Percentiles rank a stretch among this genome's conserved stretches.
Conservation (phyloP, 2,113 vertebrate genomes). For the Grus americana region DNA sequence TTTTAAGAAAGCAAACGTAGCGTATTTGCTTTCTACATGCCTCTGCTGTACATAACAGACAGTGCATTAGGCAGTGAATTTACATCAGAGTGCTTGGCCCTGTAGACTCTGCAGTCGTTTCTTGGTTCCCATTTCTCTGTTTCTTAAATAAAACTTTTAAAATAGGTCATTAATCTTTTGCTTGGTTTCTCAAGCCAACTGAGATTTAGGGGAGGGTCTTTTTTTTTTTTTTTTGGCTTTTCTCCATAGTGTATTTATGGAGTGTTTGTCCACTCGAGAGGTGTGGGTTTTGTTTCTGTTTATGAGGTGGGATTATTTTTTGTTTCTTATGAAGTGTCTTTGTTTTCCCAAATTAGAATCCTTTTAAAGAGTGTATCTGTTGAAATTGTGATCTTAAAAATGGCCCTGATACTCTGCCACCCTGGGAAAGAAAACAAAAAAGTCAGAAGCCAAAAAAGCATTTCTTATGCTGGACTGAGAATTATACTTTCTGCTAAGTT, state of each 20-base stretch:
- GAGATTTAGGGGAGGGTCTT: not conserved
- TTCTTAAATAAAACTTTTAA: constrained; percentile 3
- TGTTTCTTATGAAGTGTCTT: not conserved
- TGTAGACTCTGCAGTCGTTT: not conserved
- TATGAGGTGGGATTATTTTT: not conserved
- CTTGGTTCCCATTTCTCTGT: not conserved
- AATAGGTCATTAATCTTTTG: not conserved
- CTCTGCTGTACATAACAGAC: not conserved
- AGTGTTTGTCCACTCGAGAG: not conserved
- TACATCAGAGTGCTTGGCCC: not conserved
- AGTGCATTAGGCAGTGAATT: not conserved
- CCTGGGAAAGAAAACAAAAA: not conserved
- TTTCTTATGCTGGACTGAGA: not conserved
- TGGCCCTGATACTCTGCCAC: not conserved
- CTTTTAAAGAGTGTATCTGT: not conserved
- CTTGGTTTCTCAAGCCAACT: not conserved
- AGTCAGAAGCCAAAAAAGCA: not conserved
- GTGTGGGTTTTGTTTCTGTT: not conserved
- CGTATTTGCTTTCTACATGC: not conserved
- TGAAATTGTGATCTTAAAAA: not conserved
- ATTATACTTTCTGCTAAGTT: not conserved
- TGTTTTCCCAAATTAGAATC: not conserved
- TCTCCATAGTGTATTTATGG: not conserved
- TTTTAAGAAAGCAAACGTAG: not conserved
- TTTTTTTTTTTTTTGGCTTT: not conserved